Percentiles rank a stretch among this genome's conserved stretches.
Evolutionary conservation across 1,140 invertebrate species (phyloP).

Genomic region (Panulirus ornatus): DNA sequence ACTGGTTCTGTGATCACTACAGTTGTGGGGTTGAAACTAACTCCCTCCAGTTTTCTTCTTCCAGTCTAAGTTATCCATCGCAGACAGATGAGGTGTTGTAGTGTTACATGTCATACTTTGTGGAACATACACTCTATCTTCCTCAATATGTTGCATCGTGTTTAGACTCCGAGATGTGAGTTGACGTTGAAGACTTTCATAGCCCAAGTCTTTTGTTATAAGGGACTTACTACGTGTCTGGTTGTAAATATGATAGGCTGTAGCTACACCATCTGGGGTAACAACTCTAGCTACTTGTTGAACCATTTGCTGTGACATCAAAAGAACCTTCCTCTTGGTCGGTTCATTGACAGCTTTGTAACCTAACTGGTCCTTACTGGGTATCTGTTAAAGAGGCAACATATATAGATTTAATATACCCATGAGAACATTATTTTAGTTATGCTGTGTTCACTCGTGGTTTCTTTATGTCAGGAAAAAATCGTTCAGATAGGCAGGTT

Average conservation of each 20-base stretch:
- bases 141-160: constrained; percentile 11
- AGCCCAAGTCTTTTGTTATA: constrained; percentile 25
- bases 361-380: too few relatives aligned
- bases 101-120: neutral
- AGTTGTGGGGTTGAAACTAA: neutral
- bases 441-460: too few relatives aligned
- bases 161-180: neutral
- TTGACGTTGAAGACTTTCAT: constrained; percentile 31
- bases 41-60: constrained; percentile 11
- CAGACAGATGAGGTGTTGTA: constrained; percentile 17
- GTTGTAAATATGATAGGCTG: constrained; percentile 31
- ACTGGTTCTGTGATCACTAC: neutral
- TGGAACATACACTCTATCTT: neutral
- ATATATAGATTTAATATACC: too few relatives aligned
- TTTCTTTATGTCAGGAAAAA: neutral
- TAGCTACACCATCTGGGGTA: neutral
- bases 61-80: constrained; percentile 39
- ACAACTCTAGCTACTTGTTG: constrained; percentile 26
- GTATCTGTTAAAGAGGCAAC: too few relatives aligned
- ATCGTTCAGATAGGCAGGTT: too few relatives aligned
- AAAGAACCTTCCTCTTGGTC: neutral
- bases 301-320: constrained; percentile 3
- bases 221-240: constrained; percentile 23
- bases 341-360: too few relatives aligned
- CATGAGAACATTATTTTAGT: too few relatives aligned